A percentile compares a stretch with the other conserved stretches of the same genome.
Evolutionary conservation across 2,113 vertebrate species (phyloP).

Genomic region (Sander lucioperca): DNA sequence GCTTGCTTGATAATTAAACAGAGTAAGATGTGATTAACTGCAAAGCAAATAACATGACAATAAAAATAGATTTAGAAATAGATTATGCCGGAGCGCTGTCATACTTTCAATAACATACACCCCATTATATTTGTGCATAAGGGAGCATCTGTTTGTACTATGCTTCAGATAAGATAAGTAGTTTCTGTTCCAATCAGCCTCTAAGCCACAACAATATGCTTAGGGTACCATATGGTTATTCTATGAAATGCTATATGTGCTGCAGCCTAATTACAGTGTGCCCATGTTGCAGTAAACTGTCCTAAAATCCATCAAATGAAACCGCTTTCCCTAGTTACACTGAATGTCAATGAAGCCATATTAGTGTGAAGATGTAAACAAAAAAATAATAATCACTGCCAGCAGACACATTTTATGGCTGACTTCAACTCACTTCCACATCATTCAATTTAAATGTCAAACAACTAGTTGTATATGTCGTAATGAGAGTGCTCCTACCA

Average conservation of each 20-base stretch:
- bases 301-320: conserved; percentile 1
- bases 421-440: conserved; percentile 13
- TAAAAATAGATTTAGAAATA: conserved; percentile 51
- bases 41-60: conserved; percentile 51
- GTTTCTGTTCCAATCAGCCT: conserved; percentile 9
- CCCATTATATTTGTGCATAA: conserved; percentile 5
- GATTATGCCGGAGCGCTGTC: conserved; percentile 14
- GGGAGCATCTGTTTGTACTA: conserved; percentile 30
- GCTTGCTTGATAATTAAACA: conserved; percentile 63
- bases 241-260: not conserved
- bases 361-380: not conserved
- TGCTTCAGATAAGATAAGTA: not conserved
- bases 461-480: not conserved
- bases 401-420: conserved; percentile 1
- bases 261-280: conserved; percentile 1
- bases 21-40: conserved; percentile 57
- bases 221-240: not conserved
- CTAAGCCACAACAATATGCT: conserved; percentile 13
- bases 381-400: not conserved
- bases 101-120: not conserved
- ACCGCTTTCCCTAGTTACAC: not conserved
- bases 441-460: conserved; percentile 19
- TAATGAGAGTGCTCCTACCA: conserved; percentile 15
- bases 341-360: not conserved
- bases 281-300: not conserved